Evolutionary conservation across 1,140 invertebrate genomes (phyloP).

Genomic region (Drosophila rhopaloa): DNA sequence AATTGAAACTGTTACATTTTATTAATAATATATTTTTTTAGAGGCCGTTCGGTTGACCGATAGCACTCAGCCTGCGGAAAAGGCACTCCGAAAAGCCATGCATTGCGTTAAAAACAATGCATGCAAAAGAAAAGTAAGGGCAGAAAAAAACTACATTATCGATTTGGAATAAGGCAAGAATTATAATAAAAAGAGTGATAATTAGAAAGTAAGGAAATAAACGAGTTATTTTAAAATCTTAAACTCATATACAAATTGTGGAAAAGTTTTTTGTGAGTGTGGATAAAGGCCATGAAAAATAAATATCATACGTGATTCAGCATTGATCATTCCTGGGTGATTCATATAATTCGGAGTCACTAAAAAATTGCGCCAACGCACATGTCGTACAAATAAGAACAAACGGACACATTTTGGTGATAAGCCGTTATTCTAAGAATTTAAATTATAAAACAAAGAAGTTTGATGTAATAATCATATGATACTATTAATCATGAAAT

Average conservation of each 20-base stretch:
- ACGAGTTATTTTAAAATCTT: too few relatives aligned
- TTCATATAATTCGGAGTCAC: background rate
- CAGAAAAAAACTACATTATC: background rate
- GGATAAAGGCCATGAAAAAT: background rate
- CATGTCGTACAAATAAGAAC: background rate
- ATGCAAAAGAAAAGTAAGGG: conserved; percentile 1
- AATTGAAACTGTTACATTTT: background rate
- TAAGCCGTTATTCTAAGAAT: too few relatives aligned
- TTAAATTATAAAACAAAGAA: too few relatives aligned
- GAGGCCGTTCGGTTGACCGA: background rate
- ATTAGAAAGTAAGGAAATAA: too few relatives aligned
- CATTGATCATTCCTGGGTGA: background rate
- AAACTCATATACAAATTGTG: too few relatives aligned
- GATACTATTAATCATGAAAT: too few relatives aligned
- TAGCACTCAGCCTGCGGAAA: background rate
- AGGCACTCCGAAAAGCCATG: conserved; percentile 16
- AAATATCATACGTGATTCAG: background rate
- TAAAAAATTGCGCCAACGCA: background rate
- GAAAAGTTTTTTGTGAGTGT: background rate
- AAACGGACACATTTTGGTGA: too few relatives aligned
- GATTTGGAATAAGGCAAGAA: background rate
- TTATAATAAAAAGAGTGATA: too few relatives aligned
- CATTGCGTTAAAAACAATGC: conserved; percentile 17
- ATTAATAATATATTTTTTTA: background rate
- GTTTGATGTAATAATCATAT: too few relatives aligned